These are phyloP conservation scores for Mycogona germanica DNA, from an alignment of 2,888 invertebrate species.

Conservation along the genomic window DNA sequence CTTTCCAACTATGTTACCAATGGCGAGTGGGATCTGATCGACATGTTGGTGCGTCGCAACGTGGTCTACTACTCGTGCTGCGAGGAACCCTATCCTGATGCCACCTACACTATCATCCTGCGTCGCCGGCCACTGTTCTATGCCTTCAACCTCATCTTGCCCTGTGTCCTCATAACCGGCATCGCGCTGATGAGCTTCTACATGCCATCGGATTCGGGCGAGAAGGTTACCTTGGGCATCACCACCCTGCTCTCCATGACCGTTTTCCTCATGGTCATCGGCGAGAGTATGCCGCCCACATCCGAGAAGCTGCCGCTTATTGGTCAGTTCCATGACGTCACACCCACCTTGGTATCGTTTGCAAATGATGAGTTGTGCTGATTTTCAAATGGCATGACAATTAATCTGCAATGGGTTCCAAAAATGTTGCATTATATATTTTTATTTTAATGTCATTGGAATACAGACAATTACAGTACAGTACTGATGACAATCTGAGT, in stretches of 20 bases:
- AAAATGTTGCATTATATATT: no score
- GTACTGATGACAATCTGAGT: no score
- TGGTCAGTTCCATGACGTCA: no score
- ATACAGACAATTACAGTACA: no score
- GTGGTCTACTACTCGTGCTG: conserved; percentile 31
- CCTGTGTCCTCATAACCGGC: conserved; percentile 42
- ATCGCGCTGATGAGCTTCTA: conserved; percentile 44
- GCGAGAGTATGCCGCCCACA: conserved; percentile 45
- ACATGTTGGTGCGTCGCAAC: conserved; percentile 34
- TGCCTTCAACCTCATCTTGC: conserved; percentile 36
- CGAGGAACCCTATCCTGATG: conserved; percentile 38
- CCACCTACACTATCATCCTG: conserved; percentile 39
- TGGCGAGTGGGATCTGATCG: conserved; percentile 41
- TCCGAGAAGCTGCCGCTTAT: conserved; percentile 44
- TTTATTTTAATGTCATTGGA: no score
- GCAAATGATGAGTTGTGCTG: no score
- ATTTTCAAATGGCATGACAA: no score
- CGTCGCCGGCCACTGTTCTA: conserved; percentile 42
- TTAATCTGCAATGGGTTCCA: no score
- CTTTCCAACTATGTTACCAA: conserved; percentile 41
- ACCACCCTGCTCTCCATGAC: conserved; percentile 44
- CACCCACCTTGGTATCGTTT: no score
- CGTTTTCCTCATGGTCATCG: conserved; percentile 43
- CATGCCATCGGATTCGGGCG: conserved; percentile 43
- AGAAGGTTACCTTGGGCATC: conserved; percentile 40